Base-by-base conservation (phyloP, 2,888 invertebrate genomes). In the Leptogaster cylindrica region DNA sequence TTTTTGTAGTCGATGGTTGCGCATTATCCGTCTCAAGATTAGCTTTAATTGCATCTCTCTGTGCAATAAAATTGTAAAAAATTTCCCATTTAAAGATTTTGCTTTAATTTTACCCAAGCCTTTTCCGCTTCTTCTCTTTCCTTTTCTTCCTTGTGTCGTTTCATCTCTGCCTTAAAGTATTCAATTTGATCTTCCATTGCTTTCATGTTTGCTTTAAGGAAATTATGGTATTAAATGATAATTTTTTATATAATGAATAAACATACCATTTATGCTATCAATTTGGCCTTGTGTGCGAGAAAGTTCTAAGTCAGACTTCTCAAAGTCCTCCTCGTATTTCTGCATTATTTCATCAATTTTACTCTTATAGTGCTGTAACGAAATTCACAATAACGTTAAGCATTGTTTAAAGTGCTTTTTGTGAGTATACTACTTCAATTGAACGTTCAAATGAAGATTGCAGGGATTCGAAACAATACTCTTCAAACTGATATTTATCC, bases 251-350 rank as follows among this genome's bases (percentile, higher is more conserved):
- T 31, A 31, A 46, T 23, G n/a, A n/a, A n/a, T n/a, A n/a, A n/a
- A n/a, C 20, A n/a, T 46, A 46, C 46, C 6, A 6, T n/a, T 23
- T 23, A 20, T 6, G 10, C 6, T 39, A 2, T 55, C 55, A 6
- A 23, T 2, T 23, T 18, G 16, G 12, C 33, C 55, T 12, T 14
- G 55, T 2, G 18, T 2, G 6, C 23, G 20, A 5, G 39, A 23
- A 12, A 36, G 8, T 36, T 36, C 36, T n/a, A 55, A 36, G 7
- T 55, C 55, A 12, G 5, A 28, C 7, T 18, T 12, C 1, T 55
- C 55, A 55, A 39, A 55, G 14, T 23, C 55, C n/a, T 10, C 25
- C 7, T 55, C 55, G 14, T 55, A 55, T 52, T 3, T 6, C 1
- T 52, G n/a, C n/a, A 31, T 16, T 5, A 16, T 16, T 18, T 14